Base-by-base conservation (phyloP, 2,888 invertebrate species). In the Meiosimyza decipiens region DNA sequence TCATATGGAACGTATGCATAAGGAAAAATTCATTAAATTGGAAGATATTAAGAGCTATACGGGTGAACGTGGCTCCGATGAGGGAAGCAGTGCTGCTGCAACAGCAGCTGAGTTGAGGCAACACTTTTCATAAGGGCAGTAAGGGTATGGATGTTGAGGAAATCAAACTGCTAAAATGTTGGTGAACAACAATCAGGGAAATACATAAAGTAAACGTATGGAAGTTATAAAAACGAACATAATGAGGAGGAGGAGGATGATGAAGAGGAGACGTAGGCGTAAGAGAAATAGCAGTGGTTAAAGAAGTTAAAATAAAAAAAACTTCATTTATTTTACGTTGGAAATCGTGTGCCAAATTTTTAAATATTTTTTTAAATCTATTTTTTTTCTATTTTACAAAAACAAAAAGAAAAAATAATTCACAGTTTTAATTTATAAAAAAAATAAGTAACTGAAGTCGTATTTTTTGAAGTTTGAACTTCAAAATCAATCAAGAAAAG, bases 1-100 rank as follows among this genome's bases (percentile, higher is more conserved):
- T 71, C 94, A 94, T 87, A 93, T 94, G 91, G 93, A 94, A 87
- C 89, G 94, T 75, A 94, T 94, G 93, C 94, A 94, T 83, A 91
- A 93, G 85, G 91, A 91, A 84, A 88, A 88, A 75, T 89, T 90
- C 78, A 89, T 83, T 52, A 86, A 87, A 75, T 74, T 87, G 71
- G 87, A 86, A 72, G 86, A 86, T 72, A 83, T 85, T 66, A 87
- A 87, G 78, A 84, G 80, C 68, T 85, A 82, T 65, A 84, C 82
- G 2, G 73, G 80, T 73, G 73, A 77, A 71, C 71, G 78, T 68
- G 65, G 77, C 63, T 57, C 78, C 67, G 64, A 76, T 65, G 65
- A 77, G 69, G 71, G 71, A 66, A 66, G 68, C 71, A 60, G 76
- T 74, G 16, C 66, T 6, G 75, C 77, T 18, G 76, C 77, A 22